Evolutionary conservation across 2,113 vertebrate species (phyloP), one percentile per base, ranked within the genome.

Genomic region (Lepisosteus oculatus): DNA sequence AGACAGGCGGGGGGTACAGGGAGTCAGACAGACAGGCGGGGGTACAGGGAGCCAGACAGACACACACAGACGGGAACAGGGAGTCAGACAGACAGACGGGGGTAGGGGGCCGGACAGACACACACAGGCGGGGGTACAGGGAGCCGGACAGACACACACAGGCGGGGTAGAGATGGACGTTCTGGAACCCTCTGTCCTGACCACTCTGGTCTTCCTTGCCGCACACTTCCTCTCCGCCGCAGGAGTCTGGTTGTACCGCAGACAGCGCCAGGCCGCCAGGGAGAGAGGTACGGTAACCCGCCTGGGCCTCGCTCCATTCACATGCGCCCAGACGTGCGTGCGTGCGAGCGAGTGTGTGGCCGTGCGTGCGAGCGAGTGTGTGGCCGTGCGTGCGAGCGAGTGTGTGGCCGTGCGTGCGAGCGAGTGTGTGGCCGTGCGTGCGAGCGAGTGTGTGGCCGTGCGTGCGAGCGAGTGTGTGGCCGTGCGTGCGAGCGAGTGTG

Each of bases 161-260:
- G 47, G 3, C 55, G 13, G 44, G 0, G 61, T 29, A 14, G 45
- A 29, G 51, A 90, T 91, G 90, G 88, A 90, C 42, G 71, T 71
- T 8, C 72, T 86, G 0, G 88, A 92, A 74, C 86, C 83, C 0
- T 12, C 77, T 0, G 68, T 92, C 9, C 3, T 91, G 0, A 73
- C 75, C 0, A 80, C 91, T 0, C 42, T 90, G 72, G 78, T 92
- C 12, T 84, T 91, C 73, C 83, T 89, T 17, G 59, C 85, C 0
- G 74, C 83, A 47, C 90, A 93, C 76, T 70, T 90, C 43, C 4
- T 91, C n/a, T 87, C 88, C 0, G 89, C 83, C 2, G 85, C 88
- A 1, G 90, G 90, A 3, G 74, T 87, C 44, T 92, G 90, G 90
- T 82, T 88, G 74, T 91, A 77, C 76, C 41, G 79, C 14, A 79